Percentiles rank a stretch among this genome's conserved stretches.
Evolutionary conservation across 2,888 invertebrate genomes (phyloP).

Genomic region (Melanotus villosus): DNA sequence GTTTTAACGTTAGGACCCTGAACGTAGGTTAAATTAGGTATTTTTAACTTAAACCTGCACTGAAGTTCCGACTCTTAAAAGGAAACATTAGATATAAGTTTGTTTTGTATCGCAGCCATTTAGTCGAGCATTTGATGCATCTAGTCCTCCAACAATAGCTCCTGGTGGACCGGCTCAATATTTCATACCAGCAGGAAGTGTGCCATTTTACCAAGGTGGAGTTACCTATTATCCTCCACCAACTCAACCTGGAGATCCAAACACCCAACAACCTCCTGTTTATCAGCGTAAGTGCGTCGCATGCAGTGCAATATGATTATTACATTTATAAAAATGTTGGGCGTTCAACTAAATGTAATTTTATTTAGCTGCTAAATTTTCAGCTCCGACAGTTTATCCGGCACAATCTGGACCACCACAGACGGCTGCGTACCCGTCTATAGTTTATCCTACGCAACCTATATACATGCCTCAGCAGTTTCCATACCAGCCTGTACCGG

Average conservation of each 20-base stretch:
- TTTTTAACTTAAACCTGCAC: too few species aligned
- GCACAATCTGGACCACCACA: conserved; percentile 65
- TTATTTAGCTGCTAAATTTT: background rate
- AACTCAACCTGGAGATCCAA: conserved; percentile 60
- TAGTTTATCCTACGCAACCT: conserved; percentile 67
- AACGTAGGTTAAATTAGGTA: too few species aligned
- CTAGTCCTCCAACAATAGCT: conserved; percentile 71
- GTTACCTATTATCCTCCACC: conserved; percentile 65
- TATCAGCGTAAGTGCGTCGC: conserved; percentile 63
- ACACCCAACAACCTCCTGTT: conserved; percentile 61
- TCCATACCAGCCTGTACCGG: conserved; percentile 66
- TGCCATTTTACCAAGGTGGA: conserved; percentile 63
- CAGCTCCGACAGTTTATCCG: conserved; percentile 65
- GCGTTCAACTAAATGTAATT: background rate
- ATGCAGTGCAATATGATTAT: background rate
- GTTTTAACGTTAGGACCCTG: too few species aligned
- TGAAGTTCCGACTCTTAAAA: too few species aligned
- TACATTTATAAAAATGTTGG: background rate
- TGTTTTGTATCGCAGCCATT: too few species aligned
- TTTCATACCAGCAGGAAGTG: conserved; percentile 65
- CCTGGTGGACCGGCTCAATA: conserved; percentile 66
- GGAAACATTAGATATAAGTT: too few species aligned
- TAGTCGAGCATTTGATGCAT: conserved; percentile 71
- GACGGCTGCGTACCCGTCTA: conserved; percentile 64
- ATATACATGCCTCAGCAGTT: conserved; percentile 69